Conservation (phyloP, 2,113 vertebrate species). For the Martes martes region DNA sequence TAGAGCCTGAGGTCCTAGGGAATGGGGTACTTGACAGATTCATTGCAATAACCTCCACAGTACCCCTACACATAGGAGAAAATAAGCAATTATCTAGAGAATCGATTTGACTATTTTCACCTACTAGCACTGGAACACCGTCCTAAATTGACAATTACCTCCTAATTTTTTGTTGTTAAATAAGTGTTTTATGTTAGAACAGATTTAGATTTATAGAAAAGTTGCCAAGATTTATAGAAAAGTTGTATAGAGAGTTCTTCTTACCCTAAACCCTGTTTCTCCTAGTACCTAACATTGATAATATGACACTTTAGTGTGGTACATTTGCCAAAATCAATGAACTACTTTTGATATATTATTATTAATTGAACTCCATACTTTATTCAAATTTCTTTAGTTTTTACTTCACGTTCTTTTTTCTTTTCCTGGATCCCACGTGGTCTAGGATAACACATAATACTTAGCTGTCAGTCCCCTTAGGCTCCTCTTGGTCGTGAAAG, state of each 20-base stretch:
- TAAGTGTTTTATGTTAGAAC: not conserved
- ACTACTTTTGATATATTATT: not conserved
- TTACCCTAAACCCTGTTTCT: not conserved
- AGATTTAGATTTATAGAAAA: not conserved
- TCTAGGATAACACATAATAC: not conserved
- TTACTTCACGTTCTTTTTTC: not conserved
- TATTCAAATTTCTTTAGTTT: not conserved
- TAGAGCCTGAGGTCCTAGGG: not conserved
- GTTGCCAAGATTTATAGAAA: not conserved
- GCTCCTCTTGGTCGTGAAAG: not conserved
- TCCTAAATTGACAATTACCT: not conserved
- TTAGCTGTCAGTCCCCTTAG: not conserved
- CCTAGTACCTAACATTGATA: not conserved
- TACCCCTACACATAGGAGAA: not conserved
- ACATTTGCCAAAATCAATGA: not conserved
- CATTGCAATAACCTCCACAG: not conserved
- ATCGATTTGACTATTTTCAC: not conserved
- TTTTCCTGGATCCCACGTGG: not conserved
- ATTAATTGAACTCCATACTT: not conserved
- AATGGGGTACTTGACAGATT: not conserved
- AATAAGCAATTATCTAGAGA: not conserved
- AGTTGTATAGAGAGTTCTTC: not conserved
- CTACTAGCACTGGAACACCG: not conserved
- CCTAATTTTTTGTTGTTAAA: not conserved
- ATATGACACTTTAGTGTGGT: fast-evolving